Conservation (phyloP, 2,113 vertebrate species). For the Saguinus imperator region DNA sequence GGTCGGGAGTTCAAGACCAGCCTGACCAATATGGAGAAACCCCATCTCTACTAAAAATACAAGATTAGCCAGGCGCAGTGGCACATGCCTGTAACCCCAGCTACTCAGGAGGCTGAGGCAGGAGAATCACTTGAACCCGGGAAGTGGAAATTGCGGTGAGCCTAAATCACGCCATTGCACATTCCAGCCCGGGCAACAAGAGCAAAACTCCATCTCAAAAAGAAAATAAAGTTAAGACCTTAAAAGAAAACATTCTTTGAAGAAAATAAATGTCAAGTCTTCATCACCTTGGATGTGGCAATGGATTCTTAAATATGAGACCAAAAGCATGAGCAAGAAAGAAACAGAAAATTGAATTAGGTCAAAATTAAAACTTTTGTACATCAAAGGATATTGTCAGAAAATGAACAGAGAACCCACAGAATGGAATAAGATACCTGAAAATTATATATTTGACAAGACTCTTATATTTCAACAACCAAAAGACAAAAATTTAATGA, state of each 20-base stretch:
- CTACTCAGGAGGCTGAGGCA: too few species aligned
- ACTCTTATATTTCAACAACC: not conserved
- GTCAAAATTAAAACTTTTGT: not conserved
- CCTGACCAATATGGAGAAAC: too few species aligned
- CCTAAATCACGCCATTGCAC: too few species aligned
- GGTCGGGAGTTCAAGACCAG: too few species aligned
- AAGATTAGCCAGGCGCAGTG: too few species aligned
- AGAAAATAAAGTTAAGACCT: not conserved
- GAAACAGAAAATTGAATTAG: not conserved
- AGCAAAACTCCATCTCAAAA: too few species aligned
- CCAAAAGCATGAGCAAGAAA: not conserved
- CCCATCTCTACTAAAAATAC: too few species aligned
- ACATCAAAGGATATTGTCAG: not conserved
- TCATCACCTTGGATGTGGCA: not conserved
- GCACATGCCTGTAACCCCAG: too few species aligned
- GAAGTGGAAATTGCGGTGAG: too few species aligned
- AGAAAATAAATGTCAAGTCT: not conserved
- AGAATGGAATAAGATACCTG: not conserved
- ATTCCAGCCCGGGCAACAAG: too few species aligned
- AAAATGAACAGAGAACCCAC: not conserved
- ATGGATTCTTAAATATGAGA: not conserved
- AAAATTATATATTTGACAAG: not conserved
- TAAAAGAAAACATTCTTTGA: not conserved
- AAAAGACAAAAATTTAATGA: not conserved
- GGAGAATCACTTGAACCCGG: too few species aligned